phyloP scores from a whole-genome alignment of 2,113 vertebrate species.

The Malaclemys terrapin region DNA sequence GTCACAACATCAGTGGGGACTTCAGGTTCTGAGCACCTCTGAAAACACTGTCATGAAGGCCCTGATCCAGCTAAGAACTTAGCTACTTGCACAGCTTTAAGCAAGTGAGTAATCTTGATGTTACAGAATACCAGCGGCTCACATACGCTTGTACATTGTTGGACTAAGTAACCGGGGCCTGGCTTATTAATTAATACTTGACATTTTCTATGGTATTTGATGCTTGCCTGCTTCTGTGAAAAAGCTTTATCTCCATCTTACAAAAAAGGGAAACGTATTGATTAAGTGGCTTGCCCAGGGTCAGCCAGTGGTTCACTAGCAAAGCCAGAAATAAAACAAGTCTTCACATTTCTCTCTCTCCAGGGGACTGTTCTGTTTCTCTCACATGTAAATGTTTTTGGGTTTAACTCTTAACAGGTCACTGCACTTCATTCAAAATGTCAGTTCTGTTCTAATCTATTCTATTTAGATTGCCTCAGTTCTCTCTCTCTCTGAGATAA shows the following conservation, averaged over 20 bases:
- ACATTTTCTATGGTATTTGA: neutral
- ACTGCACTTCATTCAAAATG: neutral
- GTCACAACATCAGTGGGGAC: too few relatives aligned
- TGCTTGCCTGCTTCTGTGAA: neutral
- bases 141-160: rapidly evolving
- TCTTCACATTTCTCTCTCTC: neutral
- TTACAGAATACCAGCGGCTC: neutral
- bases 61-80: neutral
- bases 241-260: neutral
- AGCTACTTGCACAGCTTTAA: neutral
- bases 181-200: neutral
- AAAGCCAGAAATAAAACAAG: neutral
- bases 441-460: neutral
- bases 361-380: neutral
- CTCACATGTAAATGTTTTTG: neutral
- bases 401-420: neutral
- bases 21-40: too few relatives aligned
- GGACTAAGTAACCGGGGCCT: neutral
- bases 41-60: neutral
- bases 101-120: neutral
- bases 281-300: neutral
- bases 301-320: neutral
- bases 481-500: neutral
- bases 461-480: neutral
- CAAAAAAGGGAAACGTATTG: neutral